Conservation (phyloP, 1,140 invertebrate species). For the Drosophila ohnishii region DNA sequence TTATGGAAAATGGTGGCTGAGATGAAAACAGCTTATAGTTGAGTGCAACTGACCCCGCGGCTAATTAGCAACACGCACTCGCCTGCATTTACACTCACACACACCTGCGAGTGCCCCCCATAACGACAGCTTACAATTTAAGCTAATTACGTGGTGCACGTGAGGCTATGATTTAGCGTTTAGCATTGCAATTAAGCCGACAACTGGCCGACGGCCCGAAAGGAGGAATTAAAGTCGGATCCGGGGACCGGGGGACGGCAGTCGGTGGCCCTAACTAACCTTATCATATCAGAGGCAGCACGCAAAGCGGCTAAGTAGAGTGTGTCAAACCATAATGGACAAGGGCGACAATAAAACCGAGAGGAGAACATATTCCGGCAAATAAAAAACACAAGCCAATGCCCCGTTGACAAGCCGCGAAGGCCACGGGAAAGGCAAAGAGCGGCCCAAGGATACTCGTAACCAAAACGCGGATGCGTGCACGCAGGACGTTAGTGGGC, state of each 20-base stretch:
- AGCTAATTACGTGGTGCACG: constrained; percentile 79
- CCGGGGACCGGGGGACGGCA: background rate
- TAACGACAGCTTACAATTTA: constrained; percentile 76
- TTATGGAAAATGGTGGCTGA: constrained; percentile 3
- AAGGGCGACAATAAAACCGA: constrained; percentile 62
- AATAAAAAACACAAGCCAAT: constrained; percentile 38
- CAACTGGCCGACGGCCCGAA: constrained; percentile 21
- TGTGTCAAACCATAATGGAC: constrained; percentile 60
- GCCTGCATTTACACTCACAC: constrained; percentile 7
- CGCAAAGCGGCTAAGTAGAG: constrained; percentile 58
- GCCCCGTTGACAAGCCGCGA: constrained; percentile 33
- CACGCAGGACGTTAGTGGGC: constrained; percentile 23
- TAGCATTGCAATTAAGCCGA: constrained; percentile 73
- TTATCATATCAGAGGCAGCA: constrained; percentile 74
- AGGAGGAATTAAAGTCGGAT: background rate
- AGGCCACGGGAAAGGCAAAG: constrained; percentile 10
- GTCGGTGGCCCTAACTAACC: constrained; percentile 20
- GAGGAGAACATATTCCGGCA: constrained; percentile 24
- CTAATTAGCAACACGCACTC: constrained; percentile 38
- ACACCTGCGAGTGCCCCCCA: constrained; percentile 41
- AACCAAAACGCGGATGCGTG: constrained; percentile 28
- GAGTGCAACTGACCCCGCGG: constrained; percentile 20
- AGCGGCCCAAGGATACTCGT: constrained; percentile 4
- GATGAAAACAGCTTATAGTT: background rate
- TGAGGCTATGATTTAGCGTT: constrained; percentile 78